Evolutionary conservation across 2,888 invertebrate genomes (phyloP), one percentile per base, ranked within the genome.

Genomic region (Cheilosia variabilis): DNA sequence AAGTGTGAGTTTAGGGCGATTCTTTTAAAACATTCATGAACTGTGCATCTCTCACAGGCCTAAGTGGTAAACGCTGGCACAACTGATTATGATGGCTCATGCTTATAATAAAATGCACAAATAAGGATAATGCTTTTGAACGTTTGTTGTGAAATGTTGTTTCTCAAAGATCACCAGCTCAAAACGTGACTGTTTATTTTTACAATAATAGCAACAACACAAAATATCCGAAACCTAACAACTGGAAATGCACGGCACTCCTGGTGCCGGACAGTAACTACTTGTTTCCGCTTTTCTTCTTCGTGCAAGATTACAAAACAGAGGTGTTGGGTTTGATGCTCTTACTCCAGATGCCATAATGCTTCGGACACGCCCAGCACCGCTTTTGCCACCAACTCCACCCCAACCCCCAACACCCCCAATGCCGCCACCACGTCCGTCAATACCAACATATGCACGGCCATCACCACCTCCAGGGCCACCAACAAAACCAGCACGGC

Each of bases 251-350:
- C 68, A 69, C 4, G 60, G 66, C 34, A 22, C 15, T 15, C 50
- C 63, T 0, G 55, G 50, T 4, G 57, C 13, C 31, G 45, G 37
- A 19, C 63, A 47, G 17, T 22, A 60, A 13, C 31, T 37, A 43
- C 58, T 50, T 9, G 50, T n/a, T 22, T 60, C 62, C 4, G 66
- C 43, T 37, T 78, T 78, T 5, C 69, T 65, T 55, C 75, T 71
- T 13, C 83, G 73, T 10, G 79, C 76, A 19, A 87, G 45, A 34
- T 66, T 76, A 66, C 53, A 62, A 52, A 87, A 65, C n/a, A 81
- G 19, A 3, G 66, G 73, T 34, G 31, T 45, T 15, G 68, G 65
- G 7, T 57, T 62, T n/a, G 68, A 17, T 15, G 55, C 50, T 24
- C 57, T 66, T n/a, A 41, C 22, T 22, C 50, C 68, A n/a, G 55